phyloP scores from a whole-genome alignment of 1,140 invertebrate genomes.

The Magallana angulata region DNA sequence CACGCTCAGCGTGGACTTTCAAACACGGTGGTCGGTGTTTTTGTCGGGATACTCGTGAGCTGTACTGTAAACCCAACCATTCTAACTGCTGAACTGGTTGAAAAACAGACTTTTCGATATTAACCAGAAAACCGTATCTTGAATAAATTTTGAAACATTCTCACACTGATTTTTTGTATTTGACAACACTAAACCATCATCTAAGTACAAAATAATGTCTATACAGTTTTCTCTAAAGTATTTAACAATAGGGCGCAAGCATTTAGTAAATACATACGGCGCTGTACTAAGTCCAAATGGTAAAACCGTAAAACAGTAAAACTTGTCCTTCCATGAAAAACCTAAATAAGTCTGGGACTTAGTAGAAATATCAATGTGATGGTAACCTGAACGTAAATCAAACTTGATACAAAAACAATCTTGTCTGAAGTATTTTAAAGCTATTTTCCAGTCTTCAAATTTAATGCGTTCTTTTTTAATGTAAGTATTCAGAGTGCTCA shows the following conservation, averaged over 20 bases:
- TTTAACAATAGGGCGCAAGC: conserved; percentile 49
- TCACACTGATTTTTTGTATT: background rate
- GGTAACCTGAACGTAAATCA: conserved; percentile 33
- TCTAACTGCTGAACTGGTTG: conserved; percentile 47
- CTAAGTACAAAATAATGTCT: conserved; percentile 55
- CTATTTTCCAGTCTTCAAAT: conserved; percentile 50
- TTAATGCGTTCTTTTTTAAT: conserved; percentile 42
- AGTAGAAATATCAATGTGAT: conserved; percentile 35
- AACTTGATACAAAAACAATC: conserved; percentile 38
- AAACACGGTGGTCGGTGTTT: too few species aligned
- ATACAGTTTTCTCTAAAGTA: conserved; percentile 42
- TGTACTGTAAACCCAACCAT: conserved; percentile 44
- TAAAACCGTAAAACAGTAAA: conserved; percentile 53
- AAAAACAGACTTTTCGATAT: conserved; percentile 52
- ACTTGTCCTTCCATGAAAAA: conserved; percentile 52
- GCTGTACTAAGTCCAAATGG: conserved; percentile 44
- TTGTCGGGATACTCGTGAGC: too few species aligned
- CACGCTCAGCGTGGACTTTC: too few species aligned
- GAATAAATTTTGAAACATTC: background rate
- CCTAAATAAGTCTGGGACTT: conserved; percentile 41
- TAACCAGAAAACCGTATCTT: conserved; percentile 51
- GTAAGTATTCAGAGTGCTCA: conserved; percentile 36
- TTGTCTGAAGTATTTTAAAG: background rate
- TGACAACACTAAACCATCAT: conserved; percentile 49
- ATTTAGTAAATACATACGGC: conserved; percentile 54